Conservation (phyloP, 2,113 vertebrate species). For the Heterochromis multidens region DNA sequence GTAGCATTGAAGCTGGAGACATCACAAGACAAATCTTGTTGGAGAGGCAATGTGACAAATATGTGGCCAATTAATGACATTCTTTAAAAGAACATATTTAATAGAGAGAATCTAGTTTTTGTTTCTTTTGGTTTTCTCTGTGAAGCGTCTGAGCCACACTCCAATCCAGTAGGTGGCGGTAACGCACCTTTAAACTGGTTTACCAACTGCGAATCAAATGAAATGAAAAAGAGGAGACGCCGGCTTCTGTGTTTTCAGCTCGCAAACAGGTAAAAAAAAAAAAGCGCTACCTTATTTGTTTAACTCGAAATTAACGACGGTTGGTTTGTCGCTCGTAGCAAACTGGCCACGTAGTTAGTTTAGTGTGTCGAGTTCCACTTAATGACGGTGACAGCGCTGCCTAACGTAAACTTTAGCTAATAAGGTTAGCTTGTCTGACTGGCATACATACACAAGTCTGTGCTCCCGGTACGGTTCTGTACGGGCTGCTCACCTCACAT, state of each 20-base stretch:
- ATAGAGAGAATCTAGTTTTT: too few species aligned
- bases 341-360: background rate
- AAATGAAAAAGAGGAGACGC: background rate
- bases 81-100: too few species aligned
- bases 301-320: background rate
- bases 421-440: background rate
- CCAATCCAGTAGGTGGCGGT: background rate
- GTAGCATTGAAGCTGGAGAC: too few species aligned
- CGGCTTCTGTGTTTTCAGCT: background rate
- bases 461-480: background rate
- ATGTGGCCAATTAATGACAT: too few species aligned
- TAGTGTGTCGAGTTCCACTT: background rate
- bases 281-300: background rate
- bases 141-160: background rate
- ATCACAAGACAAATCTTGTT: too few species aligned
- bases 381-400: background rate
- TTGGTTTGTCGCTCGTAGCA: background rate
- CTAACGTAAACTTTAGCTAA: background rate
- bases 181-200: background rate
- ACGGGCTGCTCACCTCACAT: background rate
- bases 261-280: background rate
- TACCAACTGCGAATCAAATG: background rate
- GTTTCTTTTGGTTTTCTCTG: too few species aligned
- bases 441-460: background rate
- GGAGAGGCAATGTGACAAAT: too few species aligned